These are phyloP conservation scores for Xiphophorus couchianus DNA, from an alignment of 2,113 vertebrate species.

Conservation along the genomic window DNA sequence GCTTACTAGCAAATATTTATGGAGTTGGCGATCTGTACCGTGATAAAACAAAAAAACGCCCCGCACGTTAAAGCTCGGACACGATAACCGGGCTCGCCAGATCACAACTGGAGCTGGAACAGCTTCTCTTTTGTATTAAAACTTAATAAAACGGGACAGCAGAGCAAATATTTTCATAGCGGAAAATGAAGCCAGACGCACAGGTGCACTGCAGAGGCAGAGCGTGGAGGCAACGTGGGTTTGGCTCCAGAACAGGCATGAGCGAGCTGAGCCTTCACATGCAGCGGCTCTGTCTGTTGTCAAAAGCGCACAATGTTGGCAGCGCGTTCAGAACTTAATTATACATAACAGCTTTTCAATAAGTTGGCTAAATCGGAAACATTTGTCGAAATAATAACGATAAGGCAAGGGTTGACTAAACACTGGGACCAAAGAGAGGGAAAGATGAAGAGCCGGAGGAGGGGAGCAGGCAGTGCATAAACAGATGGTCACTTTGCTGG, in stretches of 20 bases:
- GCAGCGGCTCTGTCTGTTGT: constrained; percentile 26
- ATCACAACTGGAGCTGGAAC: constrained; percentile 57
- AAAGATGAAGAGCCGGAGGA: constrained; percentile 30
- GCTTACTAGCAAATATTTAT: constrained; percentile 49
- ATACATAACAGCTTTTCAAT: neutral
- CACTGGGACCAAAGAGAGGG: constrained; percentile 7
- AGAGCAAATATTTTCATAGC: constrained; percentile 71
- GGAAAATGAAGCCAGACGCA: constrained; percentile 59
- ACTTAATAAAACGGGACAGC: constrained; percentile 70
- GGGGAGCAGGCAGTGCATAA: constrained; percentile 48
- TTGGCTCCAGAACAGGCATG: constrained; percentile 40
- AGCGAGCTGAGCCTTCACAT: constrained; percentile 41
- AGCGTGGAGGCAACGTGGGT: constrained; percentile 44
- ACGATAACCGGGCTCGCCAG: constrained; percentile 11
- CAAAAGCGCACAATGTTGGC: constrained; percentile 15
- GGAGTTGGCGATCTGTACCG: constrained; percentile 16
- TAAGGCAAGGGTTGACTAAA: neutral
- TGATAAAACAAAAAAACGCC: neutral
- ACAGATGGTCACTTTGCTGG: constrained; percentile 71
- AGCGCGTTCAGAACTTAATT: neutral
- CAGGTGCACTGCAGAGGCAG: constrained; percentile 69
- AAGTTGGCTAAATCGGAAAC: neutral
- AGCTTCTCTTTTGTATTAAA: constrained; percentile 70
- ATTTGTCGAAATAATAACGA: constrained; percentile 1
- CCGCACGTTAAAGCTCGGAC: constrained; percentile 14